phyloP scores from a whole-genome alignment of 2,888 invertebrate species.

The Sarcophaga carnaria region DNA sequence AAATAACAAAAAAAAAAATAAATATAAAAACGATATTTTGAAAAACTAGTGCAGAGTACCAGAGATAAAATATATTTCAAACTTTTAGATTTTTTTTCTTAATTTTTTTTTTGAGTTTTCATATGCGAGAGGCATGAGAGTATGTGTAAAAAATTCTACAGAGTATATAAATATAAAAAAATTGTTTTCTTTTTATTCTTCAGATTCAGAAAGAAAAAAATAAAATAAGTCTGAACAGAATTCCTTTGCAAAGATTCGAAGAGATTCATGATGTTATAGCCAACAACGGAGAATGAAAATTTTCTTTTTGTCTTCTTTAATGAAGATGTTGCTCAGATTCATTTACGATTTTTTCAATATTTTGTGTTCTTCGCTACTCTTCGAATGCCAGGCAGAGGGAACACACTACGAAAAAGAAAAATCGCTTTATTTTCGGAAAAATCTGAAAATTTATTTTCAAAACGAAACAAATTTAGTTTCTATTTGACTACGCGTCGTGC shows the following conservation, averaged over 20 bases:
- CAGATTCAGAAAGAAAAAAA: slow-evolving; percentile 12
- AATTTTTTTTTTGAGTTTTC: background rate
- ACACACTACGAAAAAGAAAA: background rate
- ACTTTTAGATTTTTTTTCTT: slow-evolving; percentile 14
- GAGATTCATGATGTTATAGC: slow-evolving; percentile 3
- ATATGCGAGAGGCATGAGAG: background rate
- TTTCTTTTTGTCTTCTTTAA: background rate
- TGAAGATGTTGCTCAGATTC: slow-evolving; percentile 24
- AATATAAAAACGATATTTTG: background rate
- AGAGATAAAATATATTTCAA: slow-evolving; percentile 44
- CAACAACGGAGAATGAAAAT: slow-evolving; percentile 29
- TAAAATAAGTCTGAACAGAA: slow-evolving; percentile 37
- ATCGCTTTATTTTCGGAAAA: slow-evolving; percentile 60
- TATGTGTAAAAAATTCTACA: background rate
- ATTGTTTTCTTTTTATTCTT: too few species aligned
- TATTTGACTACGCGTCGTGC: slow-evolving; percentile 80
- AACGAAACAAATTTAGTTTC: slow-evolving; percentile 74
- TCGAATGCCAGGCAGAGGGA: slow-evolving; percentile 46
- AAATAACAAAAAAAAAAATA: slow-evolving; percentile 35
- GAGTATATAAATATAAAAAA: slow-evolving; percentile 44
- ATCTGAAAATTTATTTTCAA: slow-evolving; percentile 50
- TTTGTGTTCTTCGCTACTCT: slow-evolving; percentile 28
- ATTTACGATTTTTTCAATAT: background rate
- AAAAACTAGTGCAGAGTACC: slow-evolving; percentile 56
- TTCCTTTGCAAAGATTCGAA: slow-evolving; percentile 44